Conservation (phyloP, 2,888 invertebrate genomes). For the Suillia variegata region DNA sequence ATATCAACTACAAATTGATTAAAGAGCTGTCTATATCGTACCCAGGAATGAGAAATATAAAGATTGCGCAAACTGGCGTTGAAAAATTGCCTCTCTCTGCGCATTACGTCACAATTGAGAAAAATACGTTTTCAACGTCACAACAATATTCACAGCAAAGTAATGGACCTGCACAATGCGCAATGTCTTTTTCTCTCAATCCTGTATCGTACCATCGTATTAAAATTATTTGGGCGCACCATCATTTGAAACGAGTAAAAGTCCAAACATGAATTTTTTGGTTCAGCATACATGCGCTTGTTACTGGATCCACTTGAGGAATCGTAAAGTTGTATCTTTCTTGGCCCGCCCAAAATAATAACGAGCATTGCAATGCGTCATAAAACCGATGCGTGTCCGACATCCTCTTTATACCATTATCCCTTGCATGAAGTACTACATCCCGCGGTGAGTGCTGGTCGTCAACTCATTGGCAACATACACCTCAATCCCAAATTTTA, state of each 20-base stretch:
- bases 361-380: constrained; percentile 17
- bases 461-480: no score
- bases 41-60: no score
- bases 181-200: background rate
- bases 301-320: background rate
- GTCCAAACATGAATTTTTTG: background rate
- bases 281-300: background rate
- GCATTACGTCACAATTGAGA: no score
- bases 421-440: constrained; percentile 13
- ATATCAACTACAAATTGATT: constrained; percentile 46
- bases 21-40: constrained; percentile 14
- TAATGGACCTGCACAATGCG: no score
- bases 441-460: constrained; percentile 40
- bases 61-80: no score
- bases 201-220: constrained; percentile 14
- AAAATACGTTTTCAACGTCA: no score
- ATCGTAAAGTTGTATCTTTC: constrained; percentile 6
- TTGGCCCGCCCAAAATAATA: constrained; percentile 9
- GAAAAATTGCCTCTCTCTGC: no score
- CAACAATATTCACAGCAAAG: no score
- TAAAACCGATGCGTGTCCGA: constrained; percentile 1
- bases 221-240: constrained; percentile 19
- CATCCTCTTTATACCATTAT: background rate
- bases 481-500: no score
- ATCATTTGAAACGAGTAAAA: constrained; percentile 23